Evolutionary conservation across 2,888 invertebrate species (phyloP).

Genomic region (Fissipunctia ypsillon): DNA sequence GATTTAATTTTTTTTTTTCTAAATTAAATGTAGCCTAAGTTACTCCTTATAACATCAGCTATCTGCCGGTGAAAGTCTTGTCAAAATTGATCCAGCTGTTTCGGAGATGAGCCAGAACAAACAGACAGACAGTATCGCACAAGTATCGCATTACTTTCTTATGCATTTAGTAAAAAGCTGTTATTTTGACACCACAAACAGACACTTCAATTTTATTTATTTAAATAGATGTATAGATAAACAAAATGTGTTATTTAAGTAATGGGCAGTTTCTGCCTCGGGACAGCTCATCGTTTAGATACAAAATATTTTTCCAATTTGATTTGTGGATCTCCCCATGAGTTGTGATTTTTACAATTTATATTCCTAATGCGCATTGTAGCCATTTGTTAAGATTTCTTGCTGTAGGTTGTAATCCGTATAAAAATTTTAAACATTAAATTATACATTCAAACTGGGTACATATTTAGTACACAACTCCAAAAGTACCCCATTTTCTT

Average conservation of each 20-base stretch:
- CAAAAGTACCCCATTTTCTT: constrained; percentile 35
- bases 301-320: neutral
- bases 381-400: neutral
- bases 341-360: neutral
- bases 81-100: too few relatives aligned
- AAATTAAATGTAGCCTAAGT: too few relatives aligned
- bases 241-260: neutral
- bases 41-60: too few relatives aligned
- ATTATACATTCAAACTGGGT: constrained; percentile 1
- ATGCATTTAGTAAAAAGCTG: too few relatives aligned
- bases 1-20: too few relatives aligned
- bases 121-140: too few relatives aligned
- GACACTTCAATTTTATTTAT: too few relatives aligned
- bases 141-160: too few relatives aligned
- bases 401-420: neutral
- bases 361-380: neutral
- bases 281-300: neutral
- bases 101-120: too few relatives aligned
- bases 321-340: neutral
- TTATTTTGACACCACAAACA: too few relatives aligned
- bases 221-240: too few relatives aligned
- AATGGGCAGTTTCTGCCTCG: neutral
- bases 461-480: constrained; percentile 12
- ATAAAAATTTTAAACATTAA: neutral
- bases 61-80: too few relatives aligned